Base-by-base conservation (phyloP, 2,888 invertebrate genomes). In the Chrysolina haemoptera region DNA sequence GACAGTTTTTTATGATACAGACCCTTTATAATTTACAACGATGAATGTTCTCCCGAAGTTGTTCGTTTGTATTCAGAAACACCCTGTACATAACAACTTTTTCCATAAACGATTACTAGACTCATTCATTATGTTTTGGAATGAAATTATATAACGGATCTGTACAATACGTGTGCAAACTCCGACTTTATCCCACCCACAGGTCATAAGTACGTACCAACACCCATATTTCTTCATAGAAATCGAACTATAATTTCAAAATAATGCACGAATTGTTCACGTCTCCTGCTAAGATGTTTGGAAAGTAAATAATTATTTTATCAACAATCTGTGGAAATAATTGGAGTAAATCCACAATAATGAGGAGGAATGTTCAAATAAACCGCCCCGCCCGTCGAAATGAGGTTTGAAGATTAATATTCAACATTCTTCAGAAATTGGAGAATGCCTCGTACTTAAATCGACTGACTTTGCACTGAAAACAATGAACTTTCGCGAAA, bases 141-240 rank as follows among this genome's bases (percentile, higher is more conserved):
- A 53, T 20, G 0, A 55, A 27, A 59, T 59, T 59, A 59, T 35
- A 22, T 50, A 48, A 66, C 3, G 4, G 46, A 10, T 22, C 66
- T 66, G n/a, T 14, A n/a, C 10, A n/a, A 20, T 16, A 64, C 12
- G 66, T n/a, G 27, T 66, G 20, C 12, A 48, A 10, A 48, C 35
- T 48, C 14, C 66, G 22, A 50, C 66, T 43, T 35, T 22, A 66
- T 46, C 35, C 35, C 59, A 59, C 27, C 27, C 22, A 27, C 22
- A 46, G 22, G 50, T 46, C 46, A 48, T 27, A 27, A 48, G 50
- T 18, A 65, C 43, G 22, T 27, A 50, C 50, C 66, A 48, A 66
- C 66, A 43, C 66, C 66, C 66, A 66, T 66, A 48, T 66, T 66
- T 66, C 66, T 6, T 27, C 46, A 66, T 46, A 20, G 64, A 66